Evolutionary conservation across 2,113 vertebrate genomes (phyloP).

Genomic region (Periophthalmus modestus): DNA sequence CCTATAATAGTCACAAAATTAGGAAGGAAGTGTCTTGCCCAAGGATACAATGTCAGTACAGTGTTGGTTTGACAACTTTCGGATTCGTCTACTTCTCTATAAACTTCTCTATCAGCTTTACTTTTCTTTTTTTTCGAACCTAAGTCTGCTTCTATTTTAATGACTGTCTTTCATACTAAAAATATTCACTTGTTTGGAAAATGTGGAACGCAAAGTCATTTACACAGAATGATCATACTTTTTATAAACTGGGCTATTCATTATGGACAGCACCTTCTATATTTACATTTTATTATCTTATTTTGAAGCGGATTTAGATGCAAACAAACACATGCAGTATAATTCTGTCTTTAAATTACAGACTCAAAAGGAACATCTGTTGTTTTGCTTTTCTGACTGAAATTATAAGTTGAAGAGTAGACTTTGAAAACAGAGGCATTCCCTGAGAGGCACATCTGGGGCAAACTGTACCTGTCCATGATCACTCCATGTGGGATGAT

Average conservation of each 20-base stretch:
- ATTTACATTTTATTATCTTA: slow-evolving; percentile 13
- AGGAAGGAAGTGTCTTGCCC: background rate
- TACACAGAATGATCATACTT: background rate
- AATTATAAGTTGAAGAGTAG: background rate
- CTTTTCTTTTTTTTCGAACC: background rate
- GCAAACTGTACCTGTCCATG: slow-evolving; percentile 83
- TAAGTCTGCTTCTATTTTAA: background rate
- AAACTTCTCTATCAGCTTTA: background rate
- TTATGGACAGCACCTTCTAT: background rate
- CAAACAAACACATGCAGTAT: slow-evolving; percentile 9
- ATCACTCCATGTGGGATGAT: slow-evolving; percentile 89
- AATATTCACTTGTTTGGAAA: background rate
- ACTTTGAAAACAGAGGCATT: slow-evolving; percentile 6
- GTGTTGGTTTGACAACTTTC: background rate
- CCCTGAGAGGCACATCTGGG: background rate
- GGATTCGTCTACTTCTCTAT: background rate
- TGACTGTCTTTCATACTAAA: background rate
- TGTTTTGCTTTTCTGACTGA: slow-evolving; percentile 3
- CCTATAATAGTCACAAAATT: background rate
- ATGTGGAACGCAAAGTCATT: background rate
- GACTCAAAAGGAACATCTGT: background rate
- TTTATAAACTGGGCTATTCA: background rate
- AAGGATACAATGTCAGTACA: background rate
- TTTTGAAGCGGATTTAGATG: slow-evolving; percentile 9
- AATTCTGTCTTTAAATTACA: slow-evolving; percentile 9